Percentiles rank a stretch among this genome's conserved stretches.
Evolutionary conservation across 2,888 invertebrate genomes (phyloP).

Genomic region (Podotricha telesiphe): DNA sequence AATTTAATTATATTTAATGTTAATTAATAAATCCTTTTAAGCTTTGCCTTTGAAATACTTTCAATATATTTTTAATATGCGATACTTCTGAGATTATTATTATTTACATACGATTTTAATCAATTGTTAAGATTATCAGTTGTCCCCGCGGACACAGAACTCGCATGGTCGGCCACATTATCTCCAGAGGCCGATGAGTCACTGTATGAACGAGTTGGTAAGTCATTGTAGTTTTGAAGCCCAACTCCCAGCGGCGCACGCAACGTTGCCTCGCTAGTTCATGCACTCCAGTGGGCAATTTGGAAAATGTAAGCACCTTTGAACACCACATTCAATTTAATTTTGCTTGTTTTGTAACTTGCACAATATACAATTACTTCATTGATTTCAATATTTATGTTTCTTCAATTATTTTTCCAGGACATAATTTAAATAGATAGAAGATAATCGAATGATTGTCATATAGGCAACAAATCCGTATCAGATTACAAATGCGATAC

Average conservation of each 20-base stretch:
- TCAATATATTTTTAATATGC: too few relatives aligned
- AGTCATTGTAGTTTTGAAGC: slow-evolving; percentile 64
- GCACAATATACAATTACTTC: not conserved
- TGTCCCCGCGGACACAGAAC: slow-evolving; percentile 30
- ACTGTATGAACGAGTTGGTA: slow-evolving; percentile 49
- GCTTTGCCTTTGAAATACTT: too few relatives aligned
- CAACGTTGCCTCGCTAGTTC: slow-evolving; percentile 74
- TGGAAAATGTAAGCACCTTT: slow-evolving; percentile 56
- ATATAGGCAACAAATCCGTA: slow-evolving; percentile 60
- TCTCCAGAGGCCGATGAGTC: slow-evolving; percentile 60
- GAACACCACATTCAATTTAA: slow-evolving; percentile 43
- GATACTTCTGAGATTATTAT: too few relatives aligned
- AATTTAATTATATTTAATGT: not conserved
- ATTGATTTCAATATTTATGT: not conserved
- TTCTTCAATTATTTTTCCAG: slow-evolving; percentile 1
- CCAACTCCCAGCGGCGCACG: slow-evolving; percentile 56
- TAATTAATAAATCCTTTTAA: not conserved
- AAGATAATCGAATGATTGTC: slow-evolving; percentile 40
- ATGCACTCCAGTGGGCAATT: slow-evolving; percentile 69
- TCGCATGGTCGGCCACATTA: slow-evolving; percentile 62
- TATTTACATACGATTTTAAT: not conserved
- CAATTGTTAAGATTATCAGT: not conserved
- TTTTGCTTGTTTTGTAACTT: slow-evolving; percentile 28
- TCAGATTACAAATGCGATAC: slow-evolving; percentile 69
- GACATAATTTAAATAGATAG: slow-evolving; percentile 32